Evolutionary conservation across 2,113 vertebrate genomes (phyloP).

Genomic region (Paracanthobrama guichenoti): DNA sequence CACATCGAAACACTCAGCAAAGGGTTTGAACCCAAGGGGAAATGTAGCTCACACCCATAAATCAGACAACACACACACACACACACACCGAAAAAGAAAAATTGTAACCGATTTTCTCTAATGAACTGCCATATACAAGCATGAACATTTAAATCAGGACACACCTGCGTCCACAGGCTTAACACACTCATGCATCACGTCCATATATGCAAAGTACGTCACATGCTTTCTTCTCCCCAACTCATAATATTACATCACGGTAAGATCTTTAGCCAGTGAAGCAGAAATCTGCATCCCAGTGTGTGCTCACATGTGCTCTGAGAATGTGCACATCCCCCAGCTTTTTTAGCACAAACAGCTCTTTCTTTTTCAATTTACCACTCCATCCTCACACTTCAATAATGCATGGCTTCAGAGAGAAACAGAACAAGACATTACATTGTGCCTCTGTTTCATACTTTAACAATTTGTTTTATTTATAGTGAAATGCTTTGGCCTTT

Average conservation of each 20-base stretch:
- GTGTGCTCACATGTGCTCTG: neutral
- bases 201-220: neutral
- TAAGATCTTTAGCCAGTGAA: conserved; percentile 23
- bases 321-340: conserved; percentile 11
- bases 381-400: conserved; percentile 34
- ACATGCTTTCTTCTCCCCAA: neutral
- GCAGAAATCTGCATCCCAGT: neutral
- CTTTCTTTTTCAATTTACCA: conserved; percentile 44
- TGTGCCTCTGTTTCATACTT: neutral
- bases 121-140: conserved; percentile 20
- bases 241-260: neutral
- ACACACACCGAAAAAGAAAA: neutral
- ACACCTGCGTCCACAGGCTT: conserved; percentile 26
- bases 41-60: conserved; percentile 13
- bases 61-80: conserved; percentile 25
- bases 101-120: neutral
- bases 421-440: neutral
- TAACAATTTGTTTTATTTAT: neutral
- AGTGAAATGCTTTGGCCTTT: conserved; percentile 1
- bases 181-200: neutral
- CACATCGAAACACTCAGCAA: neutral
- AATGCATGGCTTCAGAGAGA: conserved; percentile 31
- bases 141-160: conserved; percentile 33
- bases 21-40: neutral
- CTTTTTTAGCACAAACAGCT: conserved; percentile 37